Evolutionary conservation across 2,888 invertebrate genomes (phyloP).

Genomic region (Xestia sexstrigata): DNA sequence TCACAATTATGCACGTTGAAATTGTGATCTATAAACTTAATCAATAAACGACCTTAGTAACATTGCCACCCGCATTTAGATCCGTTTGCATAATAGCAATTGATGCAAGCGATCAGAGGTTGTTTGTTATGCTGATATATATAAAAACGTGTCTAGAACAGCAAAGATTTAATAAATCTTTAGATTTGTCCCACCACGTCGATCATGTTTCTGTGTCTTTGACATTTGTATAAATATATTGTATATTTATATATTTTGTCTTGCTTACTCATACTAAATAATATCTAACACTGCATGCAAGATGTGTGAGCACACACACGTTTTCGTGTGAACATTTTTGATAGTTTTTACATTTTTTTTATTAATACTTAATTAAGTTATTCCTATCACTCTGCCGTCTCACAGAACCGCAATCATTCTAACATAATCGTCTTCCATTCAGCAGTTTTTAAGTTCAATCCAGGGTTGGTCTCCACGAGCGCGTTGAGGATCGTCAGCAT

Average conservation of each 20-base stretch:
- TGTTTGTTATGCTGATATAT: slow-evolving; percentile 34
- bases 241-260: too few relatives aligned
- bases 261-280: neutral
- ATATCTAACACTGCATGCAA: neutral
- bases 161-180: neutral
- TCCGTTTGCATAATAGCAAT: slow-evolving; percentile 40
- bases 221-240: too few relatives aligned
- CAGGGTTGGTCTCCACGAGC: neutral
- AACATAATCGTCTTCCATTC: neutral
- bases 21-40: slow-evolving; percentile 1
- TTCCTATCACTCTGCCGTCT: neutral
- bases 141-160: slow-evolving; percentile 18
- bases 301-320: neutral
- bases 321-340: neutral
- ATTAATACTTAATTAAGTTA: neutral
- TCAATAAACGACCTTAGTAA: slow-evolving; percentile 36
- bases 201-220: neutral
- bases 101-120: slow-evolving; percentile 18
- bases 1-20: neutral
- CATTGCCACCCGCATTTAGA: slow-evolving; percentile 50
- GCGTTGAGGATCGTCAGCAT: neutral
- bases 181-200: neutral
- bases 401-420: neutral
- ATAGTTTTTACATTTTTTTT: neutral
- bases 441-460: neutral